Evolutionary conservation across 2,113 vertebrate species (phyloP).

Genomic region (Embiotoca jacksoni): DNA sequence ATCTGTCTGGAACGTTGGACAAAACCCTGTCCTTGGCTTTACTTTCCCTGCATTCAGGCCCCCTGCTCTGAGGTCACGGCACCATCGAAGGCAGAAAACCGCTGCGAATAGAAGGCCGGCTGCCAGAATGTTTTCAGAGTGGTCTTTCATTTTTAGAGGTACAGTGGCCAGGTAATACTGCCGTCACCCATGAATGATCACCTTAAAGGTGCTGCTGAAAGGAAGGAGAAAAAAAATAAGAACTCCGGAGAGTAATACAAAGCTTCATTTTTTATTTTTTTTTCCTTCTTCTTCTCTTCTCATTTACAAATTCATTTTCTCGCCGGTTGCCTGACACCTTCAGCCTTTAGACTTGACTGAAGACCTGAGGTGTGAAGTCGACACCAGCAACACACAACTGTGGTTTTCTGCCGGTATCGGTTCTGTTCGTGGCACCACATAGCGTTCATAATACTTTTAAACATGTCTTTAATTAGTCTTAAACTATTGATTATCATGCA

Average conservation of each 20-base stretch:
- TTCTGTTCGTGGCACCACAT: no score
- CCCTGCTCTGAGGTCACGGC: neutral
- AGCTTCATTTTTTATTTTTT: neutral
- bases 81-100: neutral
- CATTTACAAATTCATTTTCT: conserved; percentile 32
- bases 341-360: neutral
- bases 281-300: neutral
- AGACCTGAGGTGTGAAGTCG: conserved; percentile 1
- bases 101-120: neutral
- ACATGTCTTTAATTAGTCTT: neutral
- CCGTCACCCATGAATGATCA: conserved; percentile 44
- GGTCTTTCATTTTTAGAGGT: conserved; percentile 13
- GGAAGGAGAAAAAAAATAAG: conserved; percentile 31
- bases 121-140: conserved; percentile 10
- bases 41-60: neutral
- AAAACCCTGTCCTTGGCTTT: neutral
- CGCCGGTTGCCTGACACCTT: conserved; percentile 1
- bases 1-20: neutral
- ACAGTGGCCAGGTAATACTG: conserved; percentile 4
- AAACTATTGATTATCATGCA: neutral
- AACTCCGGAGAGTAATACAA: conserved; percentile 9
- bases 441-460: no score
- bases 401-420: neutral
- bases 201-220: conserved; percentile 27
- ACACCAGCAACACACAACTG: neutral